A percentile compares a stretch with the other conserved stretches of the same genome.
phyloP scores from a whole-genome alignment of 2,888 invertebrate species.

The Platycheirus rosarum region DNA sequence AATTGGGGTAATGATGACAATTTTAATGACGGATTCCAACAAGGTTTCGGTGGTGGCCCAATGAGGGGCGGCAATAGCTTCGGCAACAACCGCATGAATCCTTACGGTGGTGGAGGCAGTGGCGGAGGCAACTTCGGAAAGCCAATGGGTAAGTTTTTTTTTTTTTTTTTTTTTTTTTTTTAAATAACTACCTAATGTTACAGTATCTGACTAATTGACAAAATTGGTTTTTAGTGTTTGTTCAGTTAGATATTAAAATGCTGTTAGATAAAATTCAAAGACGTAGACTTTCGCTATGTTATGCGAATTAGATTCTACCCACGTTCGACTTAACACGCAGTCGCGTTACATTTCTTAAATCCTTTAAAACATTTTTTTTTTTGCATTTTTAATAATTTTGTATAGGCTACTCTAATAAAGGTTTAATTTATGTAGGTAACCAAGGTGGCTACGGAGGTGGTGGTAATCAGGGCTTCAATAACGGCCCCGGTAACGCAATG shows the following conservation, averaged over 20 bases:
- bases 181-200: conserved; percentile 16
- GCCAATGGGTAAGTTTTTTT: conserved; percentile 58
- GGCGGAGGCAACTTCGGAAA: conserved; percentile 72
- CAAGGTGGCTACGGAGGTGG: conserved; percentile 64
- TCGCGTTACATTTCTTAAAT: conserved; percentile 79
- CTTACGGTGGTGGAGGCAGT: conserved; percentile 78
- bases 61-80: conserved; percentile 77
- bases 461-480: conserved; percentile 66
- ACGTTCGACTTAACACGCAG: conserved; percentile 82
- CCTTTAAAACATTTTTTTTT: not conserved
- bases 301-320: conserved; percentile 77
- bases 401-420: conserved; percentile 43
- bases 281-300: conserved; percentile 82
- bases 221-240: conserved; percentile 75
- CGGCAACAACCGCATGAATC: conserved; percentile 79
- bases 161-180: no score
- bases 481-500: conserved; percentile 65
- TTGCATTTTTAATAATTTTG: conserved; percentile 3
- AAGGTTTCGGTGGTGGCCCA: conserved; percentile 78
- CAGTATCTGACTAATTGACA: conserved; percentile 62
- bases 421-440: conserved; percentile 54
- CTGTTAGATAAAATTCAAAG: conserved; percentile 79
- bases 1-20: conserved; percentile 78
- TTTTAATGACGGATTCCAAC: conserved; percentile 81
- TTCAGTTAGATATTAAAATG: conserved; percentile 75